Evolutionary conservation across 1,140 invertebrate species (phyloP), one percentile per base, ranked within the genome.

Genomic region (Zaprionus davidi): DNA sequence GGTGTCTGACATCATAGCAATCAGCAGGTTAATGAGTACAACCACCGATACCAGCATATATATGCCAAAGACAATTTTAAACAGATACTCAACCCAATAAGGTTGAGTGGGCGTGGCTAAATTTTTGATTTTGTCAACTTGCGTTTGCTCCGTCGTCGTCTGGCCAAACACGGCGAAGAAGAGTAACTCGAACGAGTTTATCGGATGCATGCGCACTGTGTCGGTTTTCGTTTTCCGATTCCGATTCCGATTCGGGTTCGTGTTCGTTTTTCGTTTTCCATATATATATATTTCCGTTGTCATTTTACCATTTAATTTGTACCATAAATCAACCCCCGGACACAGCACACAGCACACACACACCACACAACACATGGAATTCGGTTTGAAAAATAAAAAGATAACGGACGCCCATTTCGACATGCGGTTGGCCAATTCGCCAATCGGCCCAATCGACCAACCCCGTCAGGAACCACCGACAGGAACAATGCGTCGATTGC

Each of bases 1-100:
- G 31, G 99, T 99, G 94, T 99, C 99, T 91, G 98, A 99, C 99
- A 99, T 99, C 99, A 99, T 99, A 94, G 99, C 99, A 95, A 99
- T 99, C 84, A 99, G 96, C 68, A 99, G 95, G 94, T 99, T 99
- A 94, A 99, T 99, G 70, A 99, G 95, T 64, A 99, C 99, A 90
- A 99, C 97, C 74, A 99, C 97, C 60, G 98, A 99, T 68, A 99
- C 98, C 95, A 99, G 95, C 97, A 99, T 98, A 94, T 99, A 99
- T 86, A 99, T 96, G 65, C 96, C 96, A 93, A 96, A 97, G 68
- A 96, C 95, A 81, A 96, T 94, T 94, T 97, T 97, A 94, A 97
- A 97, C 73, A 97, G 94, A 81, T 95, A 95, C 81, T 95, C 95
- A 59, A 96, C 97, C 96, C 96, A 97, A 13, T 90, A 87, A 4